Evolutionary conservation across 2,888 invertebrate genomes (phyloP).

Genomic region (Polydrusus tereticollis): DNA sequence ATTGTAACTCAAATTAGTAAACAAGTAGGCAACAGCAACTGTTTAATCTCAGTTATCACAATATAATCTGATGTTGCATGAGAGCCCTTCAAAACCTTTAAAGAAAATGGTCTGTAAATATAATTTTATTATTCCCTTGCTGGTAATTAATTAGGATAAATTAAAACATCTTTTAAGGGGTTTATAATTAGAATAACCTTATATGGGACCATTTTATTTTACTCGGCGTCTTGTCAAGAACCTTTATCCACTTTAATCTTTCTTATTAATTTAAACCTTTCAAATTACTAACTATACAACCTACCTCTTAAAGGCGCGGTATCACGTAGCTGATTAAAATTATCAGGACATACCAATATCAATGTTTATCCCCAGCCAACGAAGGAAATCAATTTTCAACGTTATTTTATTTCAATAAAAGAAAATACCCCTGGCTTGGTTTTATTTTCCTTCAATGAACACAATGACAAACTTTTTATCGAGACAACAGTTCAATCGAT

Average conservation of each 20-base stretch:
- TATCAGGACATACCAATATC: conserved; percentile 34
- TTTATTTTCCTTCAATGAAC: conserved; percentile 50
- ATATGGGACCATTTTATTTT: too few species aligned
- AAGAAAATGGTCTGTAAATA: too few species aligned
- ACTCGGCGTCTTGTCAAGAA: too few species aligned
- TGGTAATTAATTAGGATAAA: too few species aligned
- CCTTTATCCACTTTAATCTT: neutral
- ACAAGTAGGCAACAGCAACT: too few species aligned
- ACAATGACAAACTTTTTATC: conserved; percentile 50
- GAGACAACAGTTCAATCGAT: conserved; percentile 49
- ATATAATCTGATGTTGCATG: too few species aligned
- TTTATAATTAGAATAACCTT: too few species aligned
- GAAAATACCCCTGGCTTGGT: conserved; percentile 44
- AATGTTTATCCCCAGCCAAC: conserved; percentile 39
- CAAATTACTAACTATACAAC: neutral
- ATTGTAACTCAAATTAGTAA: too few species aligned
- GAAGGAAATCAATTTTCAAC: conserved; percentile 41
- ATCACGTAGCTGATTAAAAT: conserved; percentile 36
- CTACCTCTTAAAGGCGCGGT: neutral
- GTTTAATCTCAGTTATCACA: too few species aligned
- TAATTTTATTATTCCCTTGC: too few species aligned
- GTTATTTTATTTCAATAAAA: conserved; percentile 46
- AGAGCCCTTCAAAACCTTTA: too few species aligned
- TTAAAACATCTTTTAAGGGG: too few species aligned
- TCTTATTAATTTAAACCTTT: neutral